Conservation (phyloP, 2,797 vertebrate species). For the Synaphobranchus kaupii region DNA sequence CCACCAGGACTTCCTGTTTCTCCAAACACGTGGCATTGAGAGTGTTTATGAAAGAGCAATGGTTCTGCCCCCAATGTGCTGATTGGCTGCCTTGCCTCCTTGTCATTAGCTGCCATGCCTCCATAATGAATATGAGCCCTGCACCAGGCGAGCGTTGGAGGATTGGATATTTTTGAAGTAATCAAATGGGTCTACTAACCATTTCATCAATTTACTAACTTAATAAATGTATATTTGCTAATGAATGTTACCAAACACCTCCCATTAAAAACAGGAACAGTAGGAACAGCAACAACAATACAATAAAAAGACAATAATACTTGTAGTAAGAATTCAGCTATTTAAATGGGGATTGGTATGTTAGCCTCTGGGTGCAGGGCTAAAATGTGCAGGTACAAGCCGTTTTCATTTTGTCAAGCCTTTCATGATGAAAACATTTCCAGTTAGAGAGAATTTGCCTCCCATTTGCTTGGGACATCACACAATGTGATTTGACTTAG, state of each 20-base stretch:
- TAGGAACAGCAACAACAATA: background rate
- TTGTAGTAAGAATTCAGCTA: background rate
- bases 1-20: background rate
- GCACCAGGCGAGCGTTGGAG: background rate
- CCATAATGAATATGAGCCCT: slow-evolving; percentile 18
- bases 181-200: background rate
- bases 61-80: background rate
- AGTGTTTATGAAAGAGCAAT: slow-evolving; percentile 41
- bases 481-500: background rate
- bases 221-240: background rate
- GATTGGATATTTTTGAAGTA: background rate
- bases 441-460: background rate
- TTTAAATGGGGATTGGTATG: background rate
- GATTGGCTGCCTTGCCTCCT: slow-evolving; percentile 17
- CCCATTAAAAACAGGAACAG: background rate
- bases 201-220: background rate
- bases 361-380: background rate
- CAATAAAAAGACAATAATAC: background rate
- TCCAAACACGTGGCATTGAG: slow-evolving; percentile 60
- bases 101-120: slow-evolving; percentile 12
- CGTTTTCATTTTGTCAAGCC: background rate
- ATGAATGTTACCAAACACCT: background rate
- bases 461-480: background rate
- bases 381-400: background rate
- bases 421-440: background rate